Base-by-base conservation (phyloP, 2,888 invertebrate species). In the Scaptomyza parva region DNA sequence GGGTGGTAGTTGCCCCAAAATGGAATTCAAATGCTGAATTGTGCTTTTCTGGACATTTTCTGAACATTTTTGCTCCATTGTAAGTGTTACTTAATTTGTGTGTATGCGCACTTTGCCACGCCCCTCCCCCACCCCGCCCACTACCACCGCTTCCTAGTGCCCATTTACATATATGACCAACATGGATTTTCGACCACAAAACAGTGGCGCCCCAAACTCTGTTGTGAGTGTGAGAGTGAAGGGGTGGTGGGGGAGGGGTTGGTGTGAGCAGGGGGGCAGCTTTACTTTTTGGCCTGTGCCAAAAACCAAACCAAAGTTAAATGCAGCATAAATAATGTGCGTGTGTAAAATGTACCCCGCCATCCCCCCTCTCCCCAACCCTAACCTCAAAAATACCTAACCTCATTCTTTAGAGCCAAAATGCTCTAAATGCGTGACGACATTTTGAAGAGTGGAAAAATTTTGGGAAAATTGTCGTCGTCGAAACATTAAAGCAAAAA, bases 311-410 rank as follows among this genome's bases (percentile, higher is more conserved):
- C 88, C 88, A 83, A 83, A 84, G 83, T 88, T 88, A 84, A 84
- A 84, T 84, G 88, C 88, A 79, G 83, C 88, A 88, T 84, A 77
- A 84, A 88, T 88, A 88, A 82, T 88, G 77, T 80, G 87, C 71
- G 87, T 85, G 82, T 62, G 69, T 64, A 8, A 47, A 52, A 37
- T 37, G 28, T 6, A 8, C 28, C 28, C 4, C 20, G 39, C 18
- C 12, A 11, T 8, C 14, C 17, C 8, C 1, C 12, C 40, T 14
- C 7, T 6, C 12, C 1, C 39, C 11, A 2, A 1, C 18, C 39
- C 0, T n/a, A 30, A 12, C 3, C 11, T 1, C 30, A 11, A 30
- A 30, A 2, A 8, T 24, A 12, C 3, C 22, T 3, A 11, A 5
- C n/a, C 41, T 3, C 35, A 37, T 2, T 33, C 12, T 33, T n/a